Conservation (phyloP, 2,113 vertebrate species). For the Falco punctatus region DNA sequence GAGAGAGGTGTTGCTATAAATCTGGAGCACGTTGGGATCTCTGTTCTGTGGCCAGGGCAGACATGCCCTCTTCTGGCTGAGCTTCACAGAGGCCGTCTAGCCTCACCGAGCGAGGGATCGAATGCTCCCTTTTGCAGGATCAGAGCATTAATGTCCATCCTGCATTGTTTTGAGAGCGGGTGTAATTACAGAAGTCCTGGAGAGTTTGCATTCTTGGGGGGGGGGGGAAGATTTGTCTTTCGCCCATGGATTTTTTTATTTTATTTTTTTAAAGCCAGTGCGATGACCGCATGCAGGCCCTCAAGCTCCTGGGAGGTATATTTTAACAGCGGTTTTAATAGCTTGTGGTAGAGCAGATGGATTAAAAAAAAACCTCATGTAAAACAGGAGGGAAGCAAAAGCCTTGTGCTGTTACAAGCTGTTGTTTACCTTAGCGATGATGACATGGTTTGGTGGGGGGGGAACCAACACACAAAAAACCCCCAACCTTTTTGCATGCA, state of each 20-base stretch:
- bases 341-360: neutral
- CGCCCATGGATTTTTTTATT: neutral
- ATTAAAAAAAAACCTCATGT: neutral
- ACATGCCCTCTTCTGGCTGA: neutral
- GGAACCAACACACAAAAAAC: neutral
- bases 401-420: neutral
- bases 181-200: neutral
- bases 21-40: rapidly evolving
- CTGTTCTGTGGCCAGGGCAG: neutral
- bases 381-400: neutral
- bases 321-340: neutral
- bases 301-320: neutral
- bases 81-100: rapidly evolving
- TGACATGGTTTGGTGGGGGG: no score
- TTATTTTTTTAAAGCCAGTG: neutral
- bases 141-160: neutral
- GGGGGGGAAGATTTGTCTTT: neutral
- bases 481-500: neutral
- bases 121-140: neutral
- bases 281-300: rapidly evolving
- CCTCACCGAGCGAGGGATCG: rapidly evolving
- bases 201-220: neutral
- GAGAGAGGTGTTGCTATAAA: rapidly evolving
- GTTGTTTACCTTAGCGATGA: neutral
- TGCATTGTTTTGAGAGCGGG: rapidly evolving